Evolutionary conservation across 2,888 invertebrate genomes (phyloP).

Genomic region (Agrilus biguttatus): DNA sequence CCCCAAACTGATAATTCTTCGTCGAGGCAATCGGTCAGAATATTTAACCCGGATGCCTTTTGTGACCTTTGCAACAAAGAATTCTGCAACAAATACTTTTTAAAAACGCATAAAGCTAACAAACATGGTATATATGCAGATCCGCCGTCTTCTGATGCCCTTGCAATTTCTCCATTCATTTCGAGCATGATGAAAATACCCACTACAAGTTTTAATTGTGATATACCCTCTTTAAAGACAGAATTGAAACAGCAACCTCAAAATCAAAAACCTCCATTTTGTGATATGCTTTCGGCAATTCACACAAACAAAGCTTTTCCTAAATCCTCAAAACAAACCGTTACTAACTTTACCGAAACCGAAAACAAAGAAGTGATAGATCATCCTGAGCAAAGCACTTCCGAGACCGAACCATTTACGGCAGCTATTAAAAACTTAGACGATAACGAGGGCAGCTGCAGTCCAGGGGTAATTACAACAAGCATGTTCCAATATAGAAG

Average conservation of each 20-base stretch:
- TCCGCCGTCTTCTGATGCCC: slow-evolving; percentile 15
- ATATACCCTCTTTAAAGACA: slow-evolving; percentile 7
- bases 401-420: slow-evolving; percentile 12
- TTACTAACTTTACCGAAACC: slow-evolving; percentile 16
- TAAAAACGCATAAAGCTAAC: slow-evolving; percentile 95
- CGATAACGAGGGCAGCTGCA: slow-evolving; percentile 21
- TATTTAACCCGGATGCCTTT: slow-evolving; percentile 94
- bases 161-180: slow-evolving; percentile 19
- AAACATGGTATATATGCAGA: slow-evolving; percentile 80
- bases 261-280: slow-evolving; percentile 28
- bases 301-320: slow-evolving; percentile 57
- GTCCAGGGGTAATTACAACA: slow-evolving; percentile 24
- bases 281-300: slow-evolving; percentile 43
- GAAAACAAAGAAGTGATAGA: slow-evolving; percentile 16
- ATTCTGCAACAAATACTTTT: slow-evolving; percentile 96
- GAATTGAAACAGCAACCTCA: slow-evolving; percentile 16
- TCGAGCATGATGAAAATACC: slow-evolving; percentile 24
- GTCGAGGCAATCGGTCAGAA: slow-evolving; percentile 51
- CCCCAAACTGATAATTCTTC: slow-evolving; percentile 24
- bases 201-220: slow-evolving; percentile 12
- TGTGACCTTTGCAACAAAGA: slow-evolving; percentile 97
- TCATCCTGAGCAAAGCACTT: slow-evolving; percentile 13
- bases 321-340: slow-evolving; percentile 26
- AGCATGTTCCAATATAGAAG: slow-evolving; percentile 27
- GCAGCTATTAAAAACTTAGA: background rate